phyloP scores from a whole-genome alignment of 2,888 invertebrate genomes.

The Drosophila anomalata region DNA sequence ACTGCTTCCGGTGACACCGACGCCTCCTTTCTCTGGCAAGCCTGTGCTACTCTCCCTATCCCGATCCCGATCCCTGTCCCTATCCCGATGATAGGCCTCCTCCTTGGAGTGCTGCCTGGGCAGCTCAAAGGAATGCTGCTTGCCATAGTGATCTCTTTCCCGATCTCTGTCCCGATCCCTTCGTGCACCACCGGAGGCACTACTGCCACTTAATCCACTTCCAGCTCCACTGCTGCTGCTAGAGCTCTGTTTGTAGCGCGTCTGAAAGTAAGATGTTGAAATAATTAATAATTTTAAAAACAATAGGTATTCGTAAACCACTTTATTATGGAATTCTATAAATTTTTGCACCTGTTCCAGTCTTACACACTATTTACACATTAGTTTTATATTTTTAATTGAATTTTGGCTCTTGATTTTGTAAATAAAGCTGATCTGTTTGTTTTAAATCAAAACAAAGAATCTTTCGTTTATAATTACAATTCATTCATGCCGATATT shows the following conservation, averaged over 20 bases:
- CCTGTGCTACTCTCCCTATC: conserved; percentile 51
- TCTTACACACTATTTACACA: conserved; percentile 20
- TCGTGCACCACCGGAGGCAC: conserved; percentile 42
- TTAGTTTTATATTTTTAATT: conserved; percentile 14
- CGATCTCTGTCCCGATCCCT: conserved; percentile 55
- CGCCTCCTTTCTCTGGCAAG: conserved; percentile 26
- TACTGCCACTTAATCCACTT: conserved; percentile 47
- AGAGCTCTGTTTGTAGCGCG: conserved; percentile 71
- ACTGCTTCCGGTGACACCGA: conserved; percentile 27
- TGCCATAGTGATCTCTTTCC: conserved; percentile 69
- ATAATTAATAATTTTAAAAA: not conserved
- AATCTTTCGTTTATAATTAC: not conserved
- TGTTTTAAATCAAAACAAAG: conserved; percentile 1
- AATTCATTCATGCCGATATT: not conserved
- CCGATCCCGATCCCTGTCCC: conserved; percentile 58
- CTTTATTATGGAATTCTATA: not conserved
- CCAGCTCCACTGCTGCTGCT: conserved; percentile 64
- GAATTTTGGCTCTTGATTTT: conserved; percentile 4
- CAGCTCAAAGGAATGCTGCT: conserved; percentile 79
- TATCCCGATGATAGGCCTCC: conserved; percentile 81
- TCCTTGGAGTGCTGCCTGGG: conserved; percentile 82
- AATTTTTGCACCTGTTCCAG: not conserved
- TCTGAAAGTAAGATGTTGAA: conserved; percentile 38
- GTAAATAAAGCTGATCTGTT: conserved; percentile 14
- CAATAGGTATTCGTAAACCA: not conserved